A percentile compares a stretch with the other conserved stretches of the same genome.
Evolutionary conservation across 1,140 invertebrate genomes (phyloP).

Genomic region (Brevipalpus yothersi): DNA sequence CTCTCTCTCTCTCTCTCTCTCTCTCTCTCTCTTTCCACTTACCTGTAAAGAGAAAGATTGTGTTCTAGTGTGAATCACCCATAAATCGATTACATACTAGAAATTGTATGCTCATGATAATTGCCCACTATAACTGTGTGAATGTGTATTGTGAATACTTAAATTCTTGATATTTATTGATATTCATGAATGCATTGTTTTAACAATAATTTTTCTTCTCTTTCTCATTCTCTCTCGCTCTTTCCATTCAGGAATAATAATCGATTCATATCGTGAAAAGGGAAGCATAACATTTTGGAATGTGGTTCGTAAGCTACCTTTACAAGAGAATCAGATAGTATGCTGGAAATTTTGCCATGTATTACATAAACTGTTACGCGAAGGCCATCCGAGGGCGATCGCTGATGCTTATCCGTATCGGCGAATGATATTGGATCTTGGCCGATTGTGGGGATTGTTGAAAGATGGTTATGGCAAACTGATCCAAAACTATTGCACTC

Average conservation of each 20-base stretch:
- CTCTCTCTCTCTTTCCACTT: no score
- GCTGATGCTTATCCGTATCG: slow-evolving; percentile 55
- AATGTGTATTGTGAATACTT: no score
- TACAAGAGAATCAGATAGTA: slow-evolving; percentile 74
- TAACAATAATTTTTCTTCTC: background rate
- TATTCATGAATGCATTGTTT: no score
- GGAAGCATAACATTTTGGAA: slow-evolving; percentile 71
- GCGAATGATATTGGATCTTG: slow-evolving; percentile 47
- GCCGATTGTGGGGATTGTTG: slow-evolving; percentile 72
- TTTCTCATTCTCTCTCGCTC: no score
- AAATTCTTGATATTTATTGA: no score
- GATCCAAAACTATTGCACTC: slow-evolving; percentile 53
- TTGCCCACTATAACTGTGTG: no score
- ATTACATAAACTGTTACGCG: slow-evolving; percentile 51
- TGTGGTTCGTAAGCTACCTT: slow-evolving; percentile 46
- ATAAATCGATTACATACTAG: no score
- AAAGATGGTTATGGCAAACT: slow-evolving; percentile 73
- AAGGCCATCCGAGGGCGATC: slow-evolving; percentile 53
- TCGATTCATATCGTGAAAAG: slow-evolving; percentile 81
- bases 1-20: no score
- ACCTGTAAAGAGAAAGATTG: no score
- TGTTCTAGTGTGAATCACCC: no score
- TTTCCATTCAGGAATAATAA: slow-evolving; percentile 41
- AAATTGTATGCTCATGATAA: no score
- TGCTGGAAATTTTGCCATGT: slow-evolving; percentile 98